Percentiles rank a stretch among this genome's conserved stretches.
Conservation (phyloP, 2,797 vertebrate genomes). For the Ciconia nigra region DNA sequence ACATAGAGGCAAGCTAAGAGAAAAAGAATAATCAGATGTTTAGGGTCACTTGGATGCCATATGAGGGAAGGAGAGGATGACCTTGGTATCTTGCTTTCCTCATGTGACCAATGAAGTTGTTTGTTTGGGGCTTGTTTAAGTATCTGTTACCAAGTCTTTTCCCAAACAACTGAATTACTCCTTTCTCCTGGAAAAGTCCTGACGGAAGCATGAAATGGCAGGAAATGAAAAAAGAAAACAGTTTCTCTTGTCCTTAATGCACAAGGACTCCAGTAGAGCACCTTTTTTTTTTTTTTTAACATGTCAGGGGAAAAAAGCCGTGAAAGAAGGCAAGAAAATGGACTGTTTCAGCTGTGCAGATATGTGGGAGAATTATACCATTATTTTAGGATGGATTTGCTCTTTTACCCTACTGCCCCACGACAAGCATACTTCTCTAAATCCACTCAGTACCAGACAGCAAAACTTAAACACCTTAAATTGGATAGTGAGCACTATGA, state of each 20-base stretch:
- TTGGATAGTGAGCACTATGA: neutral
- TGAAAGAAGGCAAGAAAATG: neutral
- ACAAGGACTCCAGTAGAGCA: neutral
- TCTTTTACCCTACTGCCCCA: neutral
- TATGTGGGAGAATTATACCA: neutral
- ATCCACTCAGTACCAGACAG: neutral
- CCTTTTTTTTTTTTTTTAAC: accelerated
- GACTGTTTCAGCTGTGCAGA: neutral
- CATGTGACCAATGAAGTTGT: neutral
- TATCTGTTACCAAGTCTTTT: constrained; percentile 10
- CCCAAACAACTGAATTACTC: constrained; percentile 6
- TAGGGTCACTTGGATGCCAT: neutral
- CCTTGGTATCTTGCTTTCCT: constrained; percentile 8
- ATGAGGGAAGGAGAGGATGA: constrained; percentile 2
- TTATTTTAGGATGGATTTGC: neutral
- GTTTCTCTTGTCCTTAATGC: constrained; percentile 4
- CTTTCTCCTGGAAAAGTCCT: neutral
- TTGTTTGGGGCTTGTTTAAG: constrained; percentile 20
- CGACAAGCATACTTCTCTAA: neutral
- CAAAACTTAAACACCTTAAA: neutral
- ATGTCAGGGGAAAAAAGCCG: neutral
- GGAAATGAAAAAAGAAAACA: constrained; percentile 33
- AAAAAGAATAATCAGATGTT: neutral
- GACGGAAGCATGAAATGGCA: neutral
- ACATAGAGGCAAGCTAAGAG: neutral